Conservation (phyloP, 2,797 vertebrate genomes). For the Babyrousa celebensis region DNA sequence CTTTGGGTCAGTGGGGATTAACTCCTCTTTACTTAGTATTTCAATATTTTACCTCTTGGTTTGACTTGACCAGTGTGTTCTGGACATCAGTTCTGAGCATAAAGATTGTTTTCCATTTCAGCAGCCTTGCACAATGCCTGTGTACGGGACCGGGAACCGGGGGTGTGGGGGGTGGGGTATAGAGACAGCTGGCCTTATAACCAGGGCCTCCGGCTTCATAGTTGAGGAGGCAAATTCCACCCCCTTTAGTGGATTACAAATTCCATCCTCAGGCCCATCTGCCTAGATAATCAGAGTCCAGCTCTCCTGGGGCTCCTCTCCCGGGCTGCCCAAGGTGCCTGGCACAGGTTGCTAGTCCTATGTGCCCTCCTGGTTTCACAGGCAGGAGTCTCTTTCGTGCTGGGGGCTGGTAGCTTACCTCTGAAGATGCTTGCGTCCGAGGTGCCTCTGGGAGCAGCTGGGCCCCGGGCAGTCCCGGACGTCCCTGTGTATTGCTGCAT, state of each 20-base stretch:
- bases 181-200: neutral
- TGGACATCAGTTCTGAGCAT: neutral
- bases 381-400: neutral
- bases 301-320: neutral
- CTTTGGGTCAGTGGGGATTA: neutral
- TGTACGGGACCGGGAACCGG: neutral
- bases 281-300: neutral
- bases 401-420: neutral
- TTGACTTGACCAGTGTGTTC: neutral
- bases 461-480: neutral
- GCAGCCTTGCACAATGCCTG: neutral
- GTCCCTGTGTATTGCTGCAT: neutral
- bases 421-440: neutral
- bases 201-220: neutral
- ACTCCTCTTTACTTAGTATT: neutral
- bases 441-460: neutral
- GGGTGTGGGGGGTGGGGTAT: no score
- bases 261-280: neutral
- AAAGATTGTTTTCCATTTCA: neutral
- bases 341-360: neutral
- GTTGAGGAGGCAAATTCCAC: neutral
- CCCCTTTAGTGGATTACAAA: neutral
- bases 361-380: neutral
- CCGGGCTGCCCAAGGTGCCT: neutral
- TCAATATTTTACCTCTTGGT: conserved; percentile 15